Percentiles rank a stretch among this genome's conserved stretches.
Conservation (phyloP, 1,140 invertebrate species). For the Eriocheir sinensis region DNA sequence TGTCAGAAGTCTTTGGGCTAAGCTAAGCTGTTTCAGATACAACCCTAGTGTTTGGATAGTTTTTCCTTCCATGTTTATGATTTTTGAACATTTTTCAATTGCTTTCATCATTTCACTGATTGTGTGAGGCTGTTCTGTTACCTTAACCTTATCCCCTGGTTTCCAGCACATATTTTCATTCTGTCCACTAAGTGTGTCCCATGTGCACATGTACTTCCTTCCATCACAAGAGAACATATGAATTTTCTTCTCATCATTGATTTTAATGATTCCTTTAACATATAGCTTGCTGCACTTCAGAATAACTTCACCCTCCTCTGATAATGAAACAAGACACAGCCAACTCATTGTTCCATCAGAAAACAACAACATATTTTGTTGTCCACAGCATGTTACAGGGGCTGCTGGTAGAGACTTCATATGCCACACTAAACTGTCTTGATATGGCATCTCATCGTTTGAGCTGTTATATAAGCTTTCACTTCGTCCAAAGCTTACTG, state of each 20-base stretch:
- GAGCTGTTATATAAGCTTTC: background rate
- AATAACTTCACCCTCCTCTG: background rate
- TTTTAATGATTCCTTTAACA: constrained; percentile 18
- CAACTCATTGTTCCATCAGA: constrained; percentile 37
- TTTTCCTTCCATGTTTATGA: constrained; percentile 29
- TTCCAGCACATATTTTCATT: background rate
- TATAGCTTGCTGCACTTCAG: background rate
- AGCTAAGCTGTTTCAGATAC: constrained; percentile 32
- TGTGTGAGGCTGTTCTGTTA: constrained; percentile 31
- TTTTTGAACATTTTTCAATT: constrained; percentile 18
- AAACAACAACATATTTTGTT: constrained; percentile 7
- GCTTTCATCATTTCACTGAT: constrained; percentile 5
- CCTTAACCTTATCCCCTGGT: background rate
- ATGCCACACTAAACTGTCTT: background rate
- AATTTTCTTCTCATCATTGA: background rate
- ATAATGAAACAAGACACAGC: background rate
- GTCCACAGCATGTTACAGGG: constrained; percentile 29
- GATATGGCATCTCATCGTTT: background rate
- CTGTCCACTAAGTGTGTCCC: constrained; percentile 11
- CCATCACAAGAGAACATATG: constrained; percentile 41
- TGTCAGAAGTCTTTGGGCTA: constrained; percentile 39
- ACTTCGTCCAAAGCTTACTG: background rate
- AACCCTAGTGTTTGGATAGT: background rate
- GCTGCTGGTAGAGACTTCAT: constrained; percentile 1
- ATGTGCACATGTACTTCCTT: background rate